Conservation (phyloP, 2,113 vertebrate genomes). For the Colinus virginianus region DNA sequence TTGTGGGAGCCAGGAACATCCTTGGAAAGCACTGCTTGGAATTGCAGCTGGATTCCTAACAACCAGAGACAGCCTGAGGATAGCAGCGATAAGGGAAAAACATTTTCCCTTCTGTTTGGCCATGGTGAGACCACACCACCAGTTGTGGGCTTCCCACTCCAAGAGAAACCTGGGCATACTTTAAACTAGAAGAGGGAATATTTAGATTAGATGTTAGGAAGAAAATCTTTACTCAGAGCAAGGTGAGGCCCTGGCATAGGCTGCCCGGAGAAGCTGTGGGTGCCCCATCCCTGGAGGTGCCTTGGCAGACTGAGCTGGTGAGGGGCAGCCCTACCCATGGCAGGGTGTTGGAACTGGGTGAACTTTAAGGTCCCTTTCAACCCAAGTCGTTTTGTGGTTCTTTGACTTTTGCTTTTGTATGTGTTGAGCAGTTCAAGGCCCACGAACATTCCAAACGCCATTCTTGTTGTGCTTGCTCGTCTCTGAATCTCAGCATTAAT, state of each 20-base stretch:
- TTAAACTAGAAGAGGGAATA: too few species aligned
- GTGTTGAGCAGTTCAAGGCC: neutral
- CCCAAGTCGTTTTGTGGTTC: neutral
- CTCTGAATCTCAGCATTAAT: neutral
- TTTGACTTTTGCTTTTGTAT: neutral
- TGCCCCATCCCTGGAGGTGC: neutral
- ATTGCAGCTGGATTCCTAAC: too few species aligned
- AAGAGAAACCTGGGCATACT: too few species aligned
- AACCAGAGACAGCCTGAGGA: too few species aligned
- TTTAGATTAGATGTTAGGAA: neutral
- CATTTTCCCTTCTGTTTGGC: too few species aligned
- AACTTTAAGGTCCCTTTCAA: neutral
- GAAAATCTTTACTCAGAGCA: neutral
- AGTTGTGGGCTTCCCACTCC: too few species aligned
- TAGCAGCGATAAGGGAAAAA: too few species aligned
- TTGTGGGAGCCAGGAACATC: too few species aligned
- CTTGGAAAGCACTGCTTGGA: too few species aligned
- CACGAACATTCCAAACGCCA: neutral
- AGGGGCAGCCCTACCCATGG: neutral
- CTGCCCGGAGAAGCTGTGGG: neutral
- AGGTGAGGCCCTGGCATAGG: neutral
- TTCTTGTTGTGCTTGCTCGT: neutral
- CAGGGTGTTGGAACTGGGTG: neutral
- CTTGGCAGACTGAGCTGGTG: neutral
- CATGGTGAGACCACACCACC: too few species aligned